Evolutionary conservation across 2,113 vertebrate species (phyloP), one percentile per base, ranked within the genome.

Genomic region (Zapus hudsonius): DNA sequence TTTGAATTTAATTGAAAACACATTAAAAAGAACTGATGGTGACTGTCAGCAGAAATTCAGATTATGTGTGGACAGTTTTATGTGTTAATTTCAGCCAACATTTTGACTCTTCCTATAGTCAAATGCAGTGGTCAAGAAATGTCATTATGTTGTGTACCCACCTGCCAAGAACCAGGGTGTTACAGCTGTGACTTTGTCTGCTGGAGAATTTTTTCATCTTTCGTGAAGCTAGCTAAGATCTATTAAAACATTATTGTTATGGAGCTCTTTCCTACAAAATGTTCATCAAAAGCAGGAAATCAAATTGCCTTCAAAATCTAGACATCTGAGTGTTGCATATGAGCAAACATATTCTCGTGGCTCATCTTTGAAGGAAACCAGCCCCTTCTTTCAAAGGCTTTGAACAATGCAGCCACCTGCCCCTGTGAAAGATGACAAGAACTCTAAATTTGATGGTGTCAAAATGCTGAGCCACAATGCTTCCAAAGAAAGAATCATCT

Each of bases 391-490:
- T 84, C 76, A 64, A 94, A 67, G 94, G 80, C 85, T 93, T 96
- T 74, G 76, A 93, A 93, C 89, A 94, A 94, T 69, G 80, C 57
- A 89, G 79, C 44, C 92, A 97, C 95, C 97, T 97, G 96, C 22
- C 93, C 64, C 27, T 90, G 27, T 29, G 15, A 63, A 75, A 64
- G 79, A 42, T 63, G 87, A 92, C 59, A 96, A 87, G 59, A 92
- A 89, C 5, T 82, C 82, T 95, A 92, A 69, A 96, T 97, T 64
- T 88, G 84, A 91, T 90, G 74, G 74, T 87, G 95, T 94, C 67
- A 95, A 97, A 97, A 96, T 47, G 87, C 93, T 95, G 91, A 96
- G 80, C 66, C 57, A 93, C 79, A 96, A 72, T 95, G 75, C 76
- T 96, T 86, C 59, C 55, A 25, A 83, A 92, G 2, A 89, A 75